Conservation (phyloP, 2,888 invertebrate species). For the Epiblema foenella region DNA sequence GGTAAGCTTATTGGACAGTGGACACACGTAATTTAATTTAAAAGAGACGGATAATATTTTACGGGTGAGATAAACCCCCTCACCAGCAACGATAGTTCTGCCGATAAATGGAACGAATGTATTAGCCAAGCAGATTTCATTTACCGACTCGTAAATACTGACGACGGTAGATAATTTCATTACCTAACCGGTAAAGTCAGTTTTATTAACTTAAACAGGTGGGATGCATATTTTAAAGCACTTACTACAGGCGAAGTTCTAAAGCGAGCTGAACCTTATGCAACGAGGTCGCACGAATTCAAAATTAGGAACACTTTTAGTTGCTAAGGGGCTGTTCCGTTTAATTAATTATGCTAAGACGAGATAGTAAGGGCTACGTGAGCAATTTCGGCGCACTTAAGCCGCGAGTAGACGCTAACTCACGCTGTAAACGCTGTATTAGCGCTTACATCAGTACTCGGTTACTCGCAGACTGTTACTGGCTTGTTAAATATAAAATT, state of each 20-base stretch:
- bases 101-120: too few relatives aligned
- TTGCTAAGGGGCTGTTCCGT: constrained; percentile 47
- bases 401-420: constrained; percentile 45
- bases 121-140: too few relatives aligned
- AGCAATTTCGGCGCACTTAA: constrained; percentile 54
- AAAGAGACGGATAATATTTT: too few relatives aligned
- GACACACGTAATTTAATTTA: too few relatives aligned
- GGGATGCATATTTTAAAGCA: constrained; percentile 1
- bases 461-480: constrained; percentile 47
- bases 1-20: too few relatives aligned
- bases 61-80: too few relatives aligned
- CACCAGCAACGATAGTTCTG: too few relatives aligned
- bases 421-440: constrained; percentile 53
- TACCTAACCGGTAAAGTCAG: not conserved
- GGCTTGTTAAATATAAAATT: constrained; percentile 5
- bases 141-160: too few relatives aligned
- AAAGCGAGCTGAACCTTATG: constrained; percentile 28
- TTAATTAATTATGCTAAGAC: constrained; percentile 57
- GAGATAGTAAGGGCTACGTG: constrained; percentile 57
- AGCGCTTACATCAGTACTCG: constrained; percentile 52
- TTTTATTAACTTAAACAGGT: constrained; percentile 4
- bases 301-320: constrained; percentile 46
- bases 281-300: constrained; percentile 40
- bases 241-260: constrained; percentile 1
- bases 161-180: not conserved